These are phyloP conservation scores for Synaphobranchus kaupii DNA, from an alignment of 2,797 vertebrate species.

Conservation along the genomic window DNA sequence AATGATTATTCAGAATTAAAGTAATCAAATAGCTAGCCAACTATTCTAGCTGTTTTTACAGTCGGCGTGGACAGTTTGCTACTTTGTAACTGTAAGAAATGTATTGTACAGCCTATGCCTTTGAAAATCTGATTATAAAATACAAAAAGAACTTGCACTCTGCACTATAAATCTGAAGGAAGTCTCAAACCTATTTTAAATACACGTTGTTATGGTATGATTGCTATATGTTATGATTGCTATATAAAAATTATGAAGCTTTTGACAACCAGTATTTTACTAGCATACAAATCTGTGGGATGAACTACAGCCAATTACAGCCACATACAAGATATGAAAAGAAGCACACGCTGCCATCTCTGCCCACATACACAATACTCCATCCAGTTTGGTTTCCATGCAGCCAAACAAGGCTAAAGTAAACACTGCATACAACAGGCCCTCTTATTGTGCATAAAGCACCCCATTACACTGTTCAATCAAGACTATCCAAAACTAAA, in stretches of 20 bases:
- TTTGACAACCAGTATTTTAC: slow-evolving; percentile 1
- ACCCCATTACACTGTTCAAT: background rate
- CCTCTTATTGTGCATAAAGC: background rate
- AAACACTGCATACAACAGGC: background rate
- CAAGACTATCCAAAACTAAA: background rate
- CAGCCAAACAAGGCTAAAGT: background rate
- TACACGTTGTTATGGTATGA: background rate
- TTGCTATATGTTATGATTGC: background rate
- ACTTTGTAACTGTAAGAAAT: background rate
- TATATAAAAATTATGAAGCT: background rate
- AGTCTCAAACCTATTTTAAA: background rate
- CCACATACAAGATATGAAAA: background rate
- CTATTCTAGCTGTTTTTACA: background rate
- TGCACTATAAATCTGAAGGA: background rate
- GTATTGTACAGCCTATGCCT: background rate
- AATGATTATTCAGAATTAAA: background rate
- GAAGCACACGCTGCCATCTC: background rate
- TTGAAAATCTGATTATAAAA: background rate
- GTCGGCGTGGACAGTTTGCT: background rate
- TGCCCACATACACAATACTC: background rate
- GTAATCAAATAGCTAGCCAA: background rate
- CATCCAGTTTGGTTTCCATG: background rate
- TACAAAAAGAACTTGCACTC: background rate
- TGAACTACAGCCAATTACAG: background rate
- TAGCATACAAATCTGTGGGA: background rate